phyloP scores from a whole-genome alignment of 2,888 invertebrate genomes.

The Eumerus sabulonum region DNA sequence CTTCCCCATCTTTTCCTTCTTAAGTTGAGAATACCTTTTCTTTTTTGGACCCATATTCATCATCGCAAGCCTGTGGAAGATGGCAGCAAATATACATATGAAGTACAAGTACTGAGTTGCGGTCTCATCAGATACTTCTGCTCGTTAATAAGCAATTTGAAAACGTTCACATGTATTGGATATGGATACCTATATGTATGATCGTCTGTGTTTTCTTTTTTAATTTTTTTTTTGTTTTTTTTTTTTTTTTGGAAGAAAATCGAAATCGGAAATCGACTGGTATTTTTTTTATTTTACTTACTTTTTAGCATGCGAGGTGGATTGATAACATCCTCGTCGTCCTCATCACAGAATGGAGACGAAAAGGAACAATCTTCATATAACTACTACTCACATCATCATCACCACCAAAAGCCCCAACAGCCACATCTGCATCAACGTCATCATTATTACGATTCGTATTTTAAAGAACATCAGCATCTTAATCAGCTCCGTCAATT shows the following conservation, averaged over 20 bases:
- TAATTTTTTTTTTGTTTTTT: not conserved
- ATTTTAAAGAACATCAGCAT: conserved; percentile 29
- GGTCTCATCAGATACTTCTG: too few relatives aligned
- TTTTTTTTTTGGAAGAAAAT: conserved; percentile 1
- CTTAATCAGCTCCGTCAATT: not conserved
- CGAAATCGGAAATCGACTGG: too few relatives aligned
- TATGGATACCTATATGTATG: too few relatives aligned
- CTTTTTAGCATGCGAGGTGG: conserved; percentile 69
- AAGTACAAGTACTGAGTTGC: too few relatives aligned
- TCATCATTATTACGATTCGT: conserved; percentile 22
- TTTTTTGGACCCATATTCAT: too few relatives aligned
- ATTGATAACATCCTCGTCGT: conserved; percentile 61
- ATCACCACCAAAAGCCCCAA: conserved; percentile 31
- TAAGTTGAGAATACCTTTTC: too few relatives aligned
- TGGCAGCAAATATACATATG: too few relatives aligned
- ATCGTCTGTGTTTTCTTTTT: not conserved
- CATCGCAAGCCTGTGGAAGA: too few relatives aligned
- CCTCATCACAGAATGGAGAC: conserved; percentile 65
- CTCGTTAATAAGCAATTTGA: too few relatives aligned
- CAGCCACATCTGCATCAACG: conserved; percentile 20
- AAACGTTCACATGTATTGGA: too few relatives aligned
- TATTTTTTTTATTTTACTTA: conserved; percentile 56
- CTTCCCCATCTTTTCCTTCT: too few relatives aligned
- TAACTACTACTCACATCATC: conserved; percentile 51
- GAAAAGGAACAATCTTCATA: conserved; percentile 52